phyloP scores from a whole-genome alignment of 1,140 invertebrate species.

The Drosophila tsacasi region DNA sequence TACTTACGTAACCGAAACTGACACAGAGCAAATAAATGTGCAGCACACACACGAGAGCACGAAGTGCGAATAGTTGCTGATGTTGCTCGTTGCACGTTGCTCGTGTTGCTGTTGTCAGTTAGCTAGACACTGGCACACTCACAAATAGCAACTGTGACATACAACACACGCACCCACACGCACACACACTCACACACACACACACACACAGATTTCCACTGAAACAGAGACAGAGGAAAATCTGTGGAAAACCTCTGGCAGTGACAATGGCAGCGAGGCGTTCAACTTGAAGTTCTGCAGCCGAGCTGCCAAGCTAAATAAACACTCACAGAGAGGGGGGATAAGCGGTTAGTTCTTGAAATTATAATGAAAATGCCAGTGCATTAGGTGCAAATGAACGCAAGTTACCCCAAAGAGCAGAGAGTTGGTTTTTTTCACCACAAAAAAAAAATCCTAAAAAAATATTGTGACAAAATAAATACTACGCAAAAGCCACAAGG shows the following conservation, averaged over 20 bases:
- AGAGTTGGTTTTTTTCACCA: conserved; percentile 3
- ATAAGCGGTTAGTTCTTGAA: conserved; percentile 47
- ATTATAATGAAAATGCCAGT: conserved; percentile 65
- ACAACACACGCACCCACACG: conserved; percentile 4
- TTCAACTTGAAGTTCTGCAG: conserved; percentile 71
- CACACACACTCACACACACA: neutral
- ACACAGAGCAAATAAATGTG: conserved; percentile 77
- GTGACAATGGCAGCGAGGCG: conserved; percentile 72
- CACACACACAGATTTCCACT: neutral
- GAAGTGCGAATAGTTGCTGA: conserved; percentile 25
- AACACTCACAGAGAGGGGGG: conserved; percentile 5
- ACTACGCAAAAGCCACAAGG: neutral
- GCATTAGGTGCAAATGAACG: conserved; percentile 70
- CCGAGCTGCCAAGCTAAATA: conserved; percentile 49
- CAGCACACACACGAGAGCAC: conserved; percentile 21
- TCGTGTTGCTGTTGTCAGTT: conserved; percentile 54
- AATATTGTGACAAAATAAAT: neutral
- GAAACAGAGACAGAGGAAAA: conserved; percentile 9
- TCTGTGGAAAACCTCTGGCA: conserved; percentile 51
- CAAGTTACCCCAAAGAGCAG: conserved; percentile 53
- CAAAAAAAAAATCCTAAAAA: neutral
- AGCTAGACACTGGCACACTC: conserved; percentile 34
- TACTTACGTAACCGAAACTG: conserved; percentile 84
- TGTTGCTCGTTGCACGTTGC: conserved; percentile 15
- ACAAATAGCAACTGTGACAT: conserved; percentile 10